Evolutionary conservation across 2,888 invertebrate genomes (phyloP).

Genomic region (Tetragonisca angustula): DNA sequence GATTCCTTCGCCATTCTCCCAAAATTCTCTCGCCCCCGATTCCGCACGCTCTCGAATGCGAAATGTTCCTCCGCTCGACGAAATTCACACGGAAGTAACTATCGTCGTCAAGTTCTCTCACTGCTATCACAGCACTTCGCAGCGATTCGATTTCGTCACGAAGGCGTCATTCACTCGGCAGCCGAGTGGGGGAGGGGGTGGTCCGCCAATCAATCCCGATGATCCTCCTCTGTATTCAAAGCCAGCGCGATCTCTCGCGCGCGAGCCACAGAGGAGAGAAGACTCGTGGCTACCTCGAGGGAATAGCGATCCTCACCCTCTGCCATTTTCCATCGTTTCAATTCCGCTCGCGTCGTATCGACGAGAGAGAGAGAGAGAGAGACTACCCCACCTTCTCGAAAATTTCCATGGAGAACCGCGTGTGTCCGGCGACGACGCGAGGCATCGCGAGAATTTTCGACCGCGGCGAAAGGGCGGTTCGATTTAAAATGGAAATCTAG

Average conservation of each 20-base stretch:
- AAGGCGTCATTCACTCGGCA: conserved; percentile 10
- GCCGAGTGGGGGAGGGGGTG: too few relatives aligned
- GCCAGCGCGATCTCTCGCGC: neutral
- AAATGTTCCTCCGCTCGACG: neutral
- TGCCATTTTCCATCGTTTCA: conserved; percentile 21
- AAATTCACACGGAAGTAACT: neutral
- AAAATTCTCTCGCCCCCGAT: neutral
- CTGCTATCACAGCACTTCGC: neutral
- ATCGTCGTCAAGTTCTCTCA: neutral
- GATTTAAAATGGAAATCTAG: conserved; percentile 58
- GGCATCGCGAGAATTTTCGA: conserved; percentile 27
- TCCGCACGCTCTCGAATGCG: neutral
- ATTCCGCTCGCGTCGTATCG: conserved; percentile 22
- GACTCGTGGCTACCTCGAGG: neutral
- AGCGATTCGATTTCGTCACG: neutral
- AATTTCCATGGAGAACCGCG: conserved; percentile 21
- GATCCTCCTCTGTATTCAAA: conserved; percentile 35
- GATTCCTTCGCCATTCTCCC: neutral
- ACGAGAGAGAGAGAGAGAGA: neutral
- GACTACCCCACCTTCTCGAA: neutral
- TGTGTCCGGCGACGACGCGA: neutral
- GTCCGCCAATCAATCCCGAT: neutral
- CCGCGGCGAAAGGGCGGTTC: conserved; percentile 20
- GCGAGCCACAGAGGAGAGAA: neutral
- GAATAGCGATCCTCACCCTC: neutral